These are phyloP conservation scores for Montipora sp. DNA, from an alignment of 64 coral and sea anemone genomes.

Conservation along the genomic window DNA sequence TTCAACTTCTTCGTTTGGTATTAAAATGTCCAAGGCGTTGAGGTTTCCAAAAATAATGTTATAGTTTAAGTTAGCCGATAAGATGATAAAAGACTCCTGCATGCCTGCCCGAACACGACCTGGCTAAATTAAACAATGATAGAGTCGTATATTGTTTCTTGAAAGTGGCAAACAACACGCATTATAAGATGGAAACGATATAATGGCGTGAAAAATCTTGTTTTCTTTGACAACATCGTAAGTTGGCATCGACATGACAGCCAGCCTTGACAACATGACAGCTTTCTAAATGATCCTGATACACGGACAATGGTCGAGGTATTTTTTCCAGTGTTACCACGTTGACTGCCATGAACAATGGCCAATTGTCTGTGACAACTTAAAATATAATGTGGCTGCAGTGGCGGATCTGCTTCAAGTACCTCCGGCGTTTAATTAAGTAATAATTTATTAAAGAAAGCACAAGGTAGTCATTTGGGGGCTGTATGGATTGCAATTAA, in stretches of 20 bases:
- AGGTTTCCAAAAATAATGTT: neutral
- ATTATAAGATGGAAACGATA: neutral
- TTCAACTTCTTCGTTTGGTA: too few relatives aligned
- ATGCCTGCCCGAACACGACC: conserved; percentile 4
- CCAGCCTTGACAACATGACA: neutral
- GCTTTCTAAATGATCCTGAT: neutral
- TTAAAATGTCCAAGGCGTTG: too few relatives aligned
- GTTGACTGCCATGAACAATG: neutral
- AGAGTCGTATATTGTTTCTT: conserved; percentile 21
- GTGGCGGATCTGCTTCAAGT: neutral
- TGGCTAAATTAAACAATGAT: neutral
- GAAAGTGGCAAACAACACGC: neutral
- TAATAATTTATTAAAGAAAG: too few relatives aligned
- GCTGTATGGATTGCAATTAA: too few relatives aligned
- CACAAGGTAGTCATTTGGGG: too few relatives aligned
- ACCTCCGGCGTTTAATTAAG: neutral
- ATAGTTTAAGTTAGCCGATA: neutral
- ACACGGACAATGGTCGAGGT: neutral
- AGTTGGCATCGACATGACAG: neutral
- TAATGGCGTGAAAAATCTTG: conserved; percentile 7
- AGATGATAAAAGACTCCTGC: neutral
- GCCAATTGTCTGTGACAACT: neutral
- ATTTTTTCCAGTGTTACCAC: neutral
- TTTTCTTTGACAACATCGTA: conserved; percentile 9
- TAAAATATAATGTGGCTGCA: neutral